Percentiles rank a stretch among this genome's conserved stretches.
Conservation (phyloP, 2,797 vertebrate genomes). For the Lophius americanus region DNA sequence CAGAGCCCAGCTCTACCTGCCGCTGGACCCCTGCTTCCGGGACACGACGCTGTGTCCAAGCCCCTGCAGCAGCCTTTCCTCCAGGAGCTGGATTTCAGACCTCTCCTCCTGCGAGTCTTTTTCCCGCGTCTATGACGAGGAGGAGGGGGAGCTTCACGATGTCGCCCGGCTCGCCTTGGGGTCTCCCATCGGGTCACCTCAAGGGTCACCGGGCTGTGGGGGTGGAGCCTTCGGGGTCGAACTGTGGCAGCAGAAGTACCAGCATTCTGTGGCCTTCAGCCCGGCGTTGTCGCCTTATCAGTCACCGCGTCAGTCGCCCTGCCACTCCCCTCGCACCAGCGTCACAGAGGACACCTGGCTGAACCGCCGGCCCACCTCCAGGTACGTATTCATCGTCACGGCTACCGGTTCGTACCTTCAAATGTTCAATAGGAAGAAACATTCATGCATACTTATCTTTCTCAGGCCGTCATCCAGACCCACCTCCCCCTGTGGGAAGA, state of each 20-base stretch:
- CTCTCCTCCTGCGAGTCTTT: slow-evolving; percentile 96
- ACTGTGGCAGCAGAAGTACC: slow-evolving; percentile 85
- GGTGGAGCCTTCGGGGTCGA: slow-evolving; percentile 87
- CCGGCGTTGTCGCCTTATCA: slow-evolving; percentile 88
- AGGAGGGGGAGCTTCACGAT: slow-evolving; percentile 91
- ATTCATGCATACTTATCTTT: background rate
- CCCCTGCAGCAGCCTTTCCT: slow-evolving; percentile 83
- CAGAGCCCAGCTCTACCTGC: slow-evolving; percentile 77
- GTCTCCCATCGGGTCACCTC: slow-evolving; percentile 87
- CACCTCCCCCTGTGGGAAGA: slow-evolving; percentile 93
- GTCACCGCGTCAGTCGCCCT: slow-evolving; percentile 87
- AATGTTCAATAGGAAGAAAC: background rate
- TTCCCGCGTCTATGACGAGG: slow-evolving; percentile 90
- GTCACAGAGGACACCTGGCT: slow-evolving; percentile 95
- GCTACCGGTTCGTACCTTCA: background rate
- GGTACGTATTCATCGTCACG: slow-evolving; percentile 64
- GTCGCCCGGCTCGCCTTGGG: slow-evolving; percentile 86
- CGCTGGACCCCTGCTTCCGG: slow-evolving; percentile 81
- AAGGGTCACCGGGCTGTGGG: slow-evolving; percentile 83
- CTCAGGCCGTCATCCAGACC: slow-evolving; percentile 90
- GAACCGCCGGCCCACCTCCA: slow-evolving; percentile 87
- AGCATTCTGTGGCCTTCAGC: slow-evolving; percentile 76
- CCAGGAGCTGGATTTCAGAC: slow-evolving; percentile 83
- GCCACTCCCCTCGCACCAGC: slow-evolving; percentile 91
- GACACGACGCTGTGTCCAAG: slow-evolving; percentile 76